A percentile compares a stretch with the other conserved stretches of the same genome.
Conservation (phyloP, 2,888 invertebrate species). For the Cheilosia variabilis region DNA sequence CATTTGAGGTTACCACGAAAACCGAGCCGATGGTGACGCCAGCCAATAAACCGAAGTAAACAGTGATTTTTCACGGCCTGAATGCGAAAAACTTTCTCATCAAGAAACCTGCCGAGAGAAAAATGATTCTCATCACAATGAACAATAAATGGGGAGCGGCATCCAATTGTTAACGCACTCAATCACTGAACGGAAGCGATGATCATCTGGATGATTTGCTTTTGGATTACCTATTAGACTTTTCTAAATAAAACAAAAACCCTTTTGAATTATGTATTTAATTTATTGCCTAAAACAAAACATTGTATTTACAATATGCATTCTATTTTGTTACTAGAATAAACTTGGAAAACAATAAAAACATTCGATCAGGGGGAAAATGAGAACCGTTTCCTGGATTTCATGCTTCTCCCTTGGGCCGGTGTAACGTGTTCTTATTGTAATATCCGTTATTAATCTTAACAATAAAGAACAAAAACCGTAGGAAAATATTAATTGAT, state of each 20-base stretch:
- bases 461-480: conserved; percentile 32
- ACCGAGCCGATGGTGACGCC: too few relatives aligned
- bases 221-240: neutral
- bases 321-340: conserved; percentile 35
- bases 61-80: too few relatives aligned
- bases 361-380: conserved; percentile 49
- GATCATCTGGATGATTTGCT: too few relatives aligned
- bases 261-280: conserved; percentile 39
- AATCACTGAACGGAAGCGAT: too few relatives aligned
- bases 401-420: conserved; percentile 36
- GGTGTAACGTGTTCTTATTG: conserved; percentile 21
- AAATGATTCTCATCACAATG: too few relatives aligned
- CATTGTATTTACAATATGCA: conserved; percentile 64
- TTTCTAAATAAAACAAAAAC: neutral
- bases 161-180: too few relatives aligned
- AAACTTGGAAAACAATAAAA: conserved; percentile 47
- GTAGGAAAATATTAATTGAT: conserved; percentile 59
- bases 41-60: too few relatives aligned
- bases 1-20: too few relatives aligned
- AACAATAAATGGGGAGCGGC: too few relatives aligned
- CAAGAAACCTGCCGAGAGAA: too few relatives aligned
- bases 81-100: too few relatives aligned
- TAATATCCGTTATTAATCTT: neutral
- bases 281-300: conserved; percentile 68
- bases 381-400: conserved; percentile 41